A percentile compares a stretch with the other conserved stretches of the same genome.
These are phyloP conservation scores for Spodoptera litura DNA, from an alignment of 1,140 invertebrate genomes.

Conservation along the genomic window DNA sequence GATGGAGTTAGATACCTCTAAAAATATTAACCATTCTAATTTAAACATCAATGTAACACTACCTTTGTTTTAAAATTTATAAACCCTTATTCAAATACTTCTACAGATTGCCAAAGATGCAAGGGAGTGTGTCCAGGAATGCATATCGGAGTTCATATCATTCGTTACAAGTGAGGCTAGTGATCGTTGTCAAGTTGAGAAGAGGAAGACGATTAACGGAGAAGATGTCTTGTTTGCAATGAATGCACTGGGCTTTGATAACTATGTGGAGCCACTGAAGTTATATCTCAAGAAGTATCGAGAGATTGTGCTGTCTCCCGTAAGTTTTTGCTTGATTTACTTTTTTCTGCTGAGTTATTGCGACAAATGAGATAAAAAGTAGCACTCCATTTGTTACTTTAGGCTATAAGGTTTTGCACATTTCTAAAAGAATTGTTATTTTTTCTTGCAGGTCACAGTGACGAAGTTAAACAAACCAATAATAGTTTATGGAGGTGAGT, in stretches of 20 bases:
- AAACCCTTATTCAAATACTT: constrained; percentile 51
- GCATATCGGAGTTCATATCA: constrained; percentile 99
- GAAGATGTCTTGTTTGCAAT: constrained; percentile 99
- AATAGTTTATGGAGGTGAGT: constrained; percentile 75
- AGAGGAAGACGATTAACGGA: constrained; percentile 99
- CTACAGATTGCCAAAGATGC: constrained; percentile 99
- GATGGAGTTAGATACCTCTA: too few species aligned
- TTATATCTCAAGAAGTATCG: constrained; percentile 98
- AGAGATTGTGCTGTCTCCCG: constrained; percentile 87
- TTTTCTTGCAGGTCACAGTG: constrained; percentile 63
- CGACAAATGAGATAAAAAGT: too few species aligned
- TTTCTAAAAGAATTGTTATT: too few species aligned
- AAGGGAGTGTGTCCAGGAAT: constrained; percentile 99
- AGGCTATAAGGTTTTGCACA: too few species aligned
- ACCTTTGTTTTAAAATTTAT: not conserved
- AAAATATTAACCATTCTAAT: too few species aligned
- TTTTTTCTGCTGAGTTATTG: not conserved
- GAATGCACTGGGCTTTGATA: constrained; percentile 98
- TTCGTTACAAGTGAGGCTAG: constrained; percentile 99
- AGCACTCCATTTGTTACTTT: too few species aligned
- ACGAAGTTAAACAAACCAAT: constrained; percentile 79
- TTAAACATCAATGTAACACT: too few species aligned
- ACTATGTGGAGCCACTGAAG: constrained; percentile 99
- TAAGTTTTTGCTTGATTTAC: constrained; percentile 55
- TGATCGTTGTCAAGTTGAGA: constrained; percentile 98